Conservation (phyloP, 2,113 vertebrate species). For the Daubentonia madagascariensis region DNA sequence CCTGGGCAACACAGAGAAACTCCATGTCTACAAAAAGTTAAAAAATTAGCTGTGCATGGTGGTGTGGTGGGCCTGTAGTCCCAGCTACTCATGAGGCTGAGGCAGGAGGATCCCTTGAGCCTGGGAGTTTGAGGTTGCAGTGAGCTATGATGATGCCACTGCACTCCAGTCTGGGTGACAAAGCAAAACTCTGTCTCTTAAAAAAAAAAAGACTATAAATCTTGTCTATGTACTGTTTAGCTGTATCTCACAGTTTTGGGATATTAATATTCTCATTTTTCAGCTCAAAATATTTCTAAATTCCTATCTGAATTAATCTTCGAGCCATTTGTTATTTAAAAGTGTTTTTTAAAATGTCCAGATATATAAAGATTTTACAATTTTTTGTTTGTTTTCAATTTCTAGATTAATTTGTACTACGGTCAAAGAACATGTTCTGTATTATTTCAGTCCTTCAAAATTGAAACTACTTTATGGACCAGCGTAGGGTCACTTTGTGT, state of each 20-base stretch:
- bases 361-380: not conserved
- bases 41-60: too few species aligned
- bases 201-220: too few species aligned
- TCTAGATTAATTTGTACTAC: not conserved
- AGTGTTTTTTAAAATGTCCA: not conserved
- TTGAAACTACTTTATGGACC: not conserved
- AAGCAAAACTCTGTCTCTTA: too few species aligned
- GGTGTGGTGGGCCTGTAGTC: too few species aligned
- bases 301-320: not conserved
- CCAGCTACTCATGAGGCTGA: too few species aligned
- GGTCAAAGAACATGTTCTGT: not conserved
- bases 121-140: too few species aligned
- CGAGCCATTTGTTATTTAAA: too few species aligned
- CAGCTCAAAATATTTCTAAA: not conserved
- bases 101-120: too few species aligned
- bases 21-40: too few species aligned
- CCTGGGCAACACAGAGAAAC: too few species aligned
- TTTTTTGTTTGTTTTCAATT: not conserved
- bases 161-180: too few species aligned
- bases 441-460: not conserved
- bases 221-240: not conserved
- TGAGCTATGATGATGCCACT: too few species aligned
- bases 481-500: not conserved
- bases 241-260: not conserved
- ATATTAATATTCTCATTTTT: not conserved